Evolutionary conservation across 2,797 vertebrate species (phyloP).

Genomic region (Macrochelys suwanniensis): DNA sequence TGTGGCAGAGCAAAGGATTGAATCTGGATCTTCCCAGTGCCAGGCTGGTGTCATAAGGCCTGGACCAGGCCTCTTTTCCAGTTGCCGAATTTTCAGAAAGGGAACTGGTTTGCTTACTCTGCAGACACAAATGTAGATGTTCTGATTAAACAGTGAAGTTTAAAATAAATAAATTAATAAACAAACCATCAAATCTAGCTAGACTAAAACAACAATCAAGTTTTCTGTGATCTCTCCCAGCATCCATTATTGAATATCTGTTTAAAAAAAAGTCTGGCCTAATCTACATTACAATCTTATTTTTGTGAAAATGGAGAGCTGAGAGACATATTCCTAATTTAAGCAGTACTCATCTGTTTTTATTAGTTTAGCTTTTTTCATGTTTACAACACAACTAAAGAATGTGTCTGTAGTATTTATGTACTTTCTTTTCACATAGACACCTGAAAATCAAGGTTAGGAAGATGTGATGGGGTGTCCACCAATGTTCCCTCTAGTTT

Average conservation of each 20-base stretch:
- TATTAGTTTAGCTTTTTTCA: neutral
- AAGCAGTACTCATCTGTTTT: neutral
- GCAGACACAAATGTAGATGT: neutral
- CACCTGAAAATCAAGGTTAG: neutral
- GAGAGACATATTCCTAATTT: neutral
- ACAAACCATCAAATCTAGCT: neutral
- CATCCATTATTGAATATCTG: neutral
- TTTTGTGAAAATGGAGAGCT: neutral
- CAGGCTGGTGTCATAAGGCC: neutral
- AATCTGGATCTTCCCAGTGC: neutral
- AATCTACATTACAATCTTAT: neutral
- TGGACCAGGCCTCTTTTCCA: neutral
- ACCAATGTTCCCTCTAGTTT: too few relatives aligned
- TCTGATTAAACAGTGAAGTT: neutral
- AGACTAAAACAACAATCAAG: neutral
- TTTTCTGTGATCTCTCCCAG: neutral
- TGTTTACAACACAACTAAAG: neutral
- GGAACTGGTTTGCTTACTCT: neutral
- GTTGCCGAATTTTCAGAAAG: neutral
- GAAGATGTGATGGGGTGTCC: neutral
- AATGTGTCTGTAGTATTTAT: neutral
- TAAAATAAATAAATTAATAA: neutral
- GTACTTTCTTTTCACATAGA: neutral
- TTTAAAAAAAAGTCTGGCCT: neutral
- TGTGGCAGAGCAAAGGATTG: neutral